phyloP scores from a whole-genome alignment of 2,888 invertebrate genomes.

The Molorchus minor region DNA sequence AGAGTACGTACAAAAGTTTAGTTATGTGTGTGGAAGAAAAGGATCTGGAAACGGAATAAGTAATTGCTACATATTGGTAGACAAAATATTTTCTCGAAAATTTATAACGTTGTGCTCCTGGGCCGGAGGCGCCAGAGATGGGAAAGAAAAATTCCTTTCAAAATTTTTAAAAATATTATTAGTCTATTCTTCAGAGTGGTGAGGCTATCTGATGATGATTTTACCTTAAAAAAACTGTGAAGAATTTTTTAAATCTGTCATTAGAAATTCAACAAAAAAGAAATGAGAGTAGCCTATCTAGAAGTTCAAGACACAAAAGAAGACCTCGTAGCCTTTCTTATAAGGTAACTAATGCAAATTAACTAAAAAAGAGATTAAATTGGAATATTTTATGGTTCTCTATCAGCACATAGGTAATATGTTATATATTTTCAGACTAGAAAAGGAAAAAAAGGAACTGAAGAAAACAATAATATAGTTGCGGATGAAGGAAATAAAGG shows the following conservation, averaged over 20 bases:
- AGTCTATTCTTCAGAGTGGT: constrained; percentile 33
- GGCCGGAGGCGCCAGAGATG: constrained; percentile 31
- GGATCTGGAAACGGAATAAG: constrained; percentile 27
- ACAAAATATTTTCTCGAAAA: constrained; percentile 32
- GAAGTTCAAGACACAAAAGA: constrained; percentile 20
- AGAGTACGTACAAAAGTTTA: too few relatives aligned
- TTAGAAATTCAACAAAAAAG: constrained; percentile 28
- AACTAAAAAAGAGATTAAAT: too few relatives aligned
- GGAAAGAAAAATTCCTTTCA: constrained; percentile 36
- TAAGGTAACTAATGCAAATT: too few relatives aligned
- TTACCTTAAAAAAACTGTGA: constrained; percentile 34
- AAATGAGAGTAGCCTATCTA: constrained; percentile 1
- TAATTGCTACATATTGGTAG: constrained; percentile 26
- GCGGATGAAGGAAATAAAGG: too few relatives aligned
- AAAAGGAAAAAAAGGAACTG: too few relatives aligned
- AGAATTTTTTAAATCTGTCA: constrained; percentile 33
- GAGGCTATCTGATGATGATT: constrained; percentile 25
- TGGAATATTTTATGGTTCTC: too few relatives aligned
- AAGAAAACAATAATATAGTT: too few relatives aligned
- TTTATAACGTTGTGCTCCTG: constrained; percentile 34
- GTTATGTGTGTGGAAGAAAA: constrained; percentile 26
- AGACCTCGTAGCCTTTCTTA: constrained; percentile 11
- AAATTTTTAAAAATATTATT: constrained; percentile 33
- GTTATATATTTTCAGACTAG: too few relatives aligned
- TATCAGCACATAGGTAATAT: too few relatives aligned